Evolutionary conservation across 2,797 vertebrate genomes (phyloP).

Genomic region (Cyclura pinguis): DNA sequence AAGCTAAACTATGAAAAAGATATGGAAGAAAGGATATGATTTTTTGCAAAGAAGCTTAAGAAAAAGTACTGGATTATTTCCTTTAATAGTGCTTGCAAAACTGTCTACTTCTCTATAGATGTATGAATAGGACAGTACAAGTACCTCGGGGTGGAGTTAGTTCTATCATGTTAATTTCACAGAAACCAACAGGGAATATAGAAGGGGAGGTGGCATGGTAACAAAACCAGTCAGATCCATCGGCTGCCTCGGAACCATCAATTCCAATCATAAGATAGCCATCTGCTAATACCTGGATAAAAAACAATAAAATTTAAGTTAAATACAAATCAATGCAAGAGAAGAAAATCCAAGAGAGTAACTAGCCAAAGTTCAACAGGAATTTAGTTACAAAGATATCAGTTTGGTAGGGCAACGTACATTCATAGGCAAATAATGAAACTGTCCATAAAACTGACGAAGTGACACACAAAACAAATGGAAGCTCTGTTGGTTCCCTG

Average conservation of each 20-base stretch:
- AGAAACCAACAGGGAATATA: conserved; percentile 98
- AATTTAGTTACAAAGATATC: conserved; percentile 9
- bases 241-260: conserved; percentile 97
- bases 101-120: conserved; percentile 31
- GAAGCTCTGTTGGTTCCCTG: neutral
- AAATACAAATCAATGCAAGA: conserved; percentile 56
- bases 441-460: neutral
- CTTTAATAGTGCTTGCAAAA: conserved; percentile 63
- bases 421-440: neutral
- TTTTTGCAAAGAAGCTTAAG: conserved; percentile 42
- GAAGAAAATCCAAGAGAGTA: conserved; percentile 32
- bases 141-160: conserved; percentile 97
- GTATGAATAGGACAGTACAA: conserved; percentile 58
- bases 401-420: neutral
- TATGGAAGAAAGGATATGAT: conserved; percentile 34
- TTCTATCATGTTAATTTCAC: conserved; percentile 99
- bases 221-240: conserved; percentile 99
- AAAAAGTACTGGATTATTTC: conserved; percentile 61
- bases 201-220: conserved; percentile 97
- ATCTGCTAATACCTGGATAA: conserved; percentile 92
- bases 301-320: conserved; percentile 68
- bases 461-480: neutral
- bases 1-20: neutral
- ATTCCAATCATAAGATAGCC: conserved; percentile 99
- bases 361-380: conserved; percentile 27